Evolutionary conservation across 2,113 vertebrate species (phyloP), one percentile per base, ranked within the genome.

Genomic region (Melanostigma gelatinosum): DNA sequence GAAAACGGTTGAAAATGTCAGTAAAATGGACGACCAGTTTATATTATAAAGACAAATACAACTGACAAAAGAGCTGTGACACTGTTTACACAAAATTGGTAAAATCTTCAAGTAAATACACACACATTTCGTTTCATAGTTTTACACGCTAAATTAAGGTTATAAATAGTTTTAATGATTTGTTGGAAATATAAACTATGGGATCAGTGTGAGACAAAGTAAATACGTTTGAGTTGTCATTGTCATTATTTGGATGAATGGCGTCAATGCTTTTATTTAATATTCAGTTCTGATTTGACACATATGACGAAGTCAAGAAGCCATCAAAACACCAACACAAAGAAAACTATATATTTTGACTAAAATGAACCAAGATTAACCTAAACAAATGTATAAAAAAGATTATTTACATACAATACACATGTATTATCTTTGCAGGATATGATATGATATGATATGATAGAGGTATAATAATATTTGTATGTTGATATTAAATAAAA

Each of bases 211-310:
- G 72, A 29, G 55, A 62, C 66, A 1, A 75, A 22, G 52, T 20
- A 16, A 66, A 66, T 63, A 38, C 13, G 70, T 36, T 11, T 24
- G 44, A 65, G 16, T 10, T 72, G 60, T 52, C 27, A 61, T 10
- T 72, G 60, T 52, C 27, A 61, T 86, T 36, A 63, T 69, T 58
- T 63, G 55, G 20, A 18, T 61, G 61, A 57, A 60, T 66, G 34
- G 8, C 61, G 44, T 66, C 62, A 38, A 24, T 34, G 58, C 4
- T 60, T 82, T 75, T 24, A 48, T 46, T 67, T 16, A 75, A 8
- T 48, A 9, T 24, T 38, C 42, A 40, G 0, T 11, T 52, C 24
- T 40, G 32, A 10, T 11, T 60, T 11, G 22, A 22, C 27, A 27
- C 63, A 55, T 12, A 40, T 72, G 5, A 22, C 1, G 2, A 0